phyloP scores from a whole-genome alignment of 2,113 vertebrate genomes.

The Piprites chloris region DNA sequence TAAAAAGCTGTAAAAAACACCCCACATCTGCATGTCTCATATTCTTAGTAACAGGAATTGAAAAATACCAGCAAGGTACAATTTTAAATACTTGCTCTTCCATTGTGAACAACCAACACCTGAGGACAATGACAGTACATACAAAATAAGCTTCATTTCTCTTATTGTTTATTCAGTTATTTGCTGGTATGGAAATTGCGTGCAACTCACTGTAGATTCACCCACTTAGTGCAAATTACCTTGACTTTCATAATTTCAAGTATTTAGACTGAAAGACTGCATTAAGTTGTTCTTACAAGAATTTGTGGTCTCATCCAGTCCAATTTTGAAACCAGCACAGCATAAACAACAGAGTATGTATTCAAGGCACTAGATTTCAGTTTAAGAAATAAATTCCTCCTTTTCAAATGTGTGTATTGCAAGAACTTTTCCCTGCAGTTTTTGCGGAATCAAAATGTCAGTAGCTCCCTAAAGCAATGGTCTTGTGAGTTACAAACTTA shows the following conservation, averaged over 20 bases:
- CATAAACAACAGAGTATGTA: background rate
- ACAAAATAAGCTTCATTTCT: background rate
- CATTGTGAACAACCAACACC: background rate
- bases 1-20: background rate
- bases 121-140: background rate
- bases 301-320: background rate
- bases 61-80: background rate
- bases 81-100: background rate
- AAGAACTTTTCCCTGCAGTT: background rate
- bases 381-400: background rate
- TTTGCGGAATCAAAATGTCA: background rate
- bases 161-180: background rate
- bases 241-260: background rate
- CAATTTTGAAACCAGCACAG: background rate
- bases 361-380: background rate
- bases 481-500: background rate
- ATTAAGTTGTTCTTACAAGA: background rate
- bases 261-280: background rate
- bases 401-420: background rate
- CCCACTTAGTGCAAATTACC: background rate
- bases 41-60: background rate
- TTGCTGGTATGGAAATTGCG: background rate
- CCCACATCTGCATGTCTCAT: accelerated
- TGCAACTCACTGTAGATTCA: background rate
- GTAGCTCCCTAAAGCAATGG: background rate